Evolutionary conservation across 2,888 invertebrate genomes (phyloP).

Genomic region (Drepana falcataria): DNA sequence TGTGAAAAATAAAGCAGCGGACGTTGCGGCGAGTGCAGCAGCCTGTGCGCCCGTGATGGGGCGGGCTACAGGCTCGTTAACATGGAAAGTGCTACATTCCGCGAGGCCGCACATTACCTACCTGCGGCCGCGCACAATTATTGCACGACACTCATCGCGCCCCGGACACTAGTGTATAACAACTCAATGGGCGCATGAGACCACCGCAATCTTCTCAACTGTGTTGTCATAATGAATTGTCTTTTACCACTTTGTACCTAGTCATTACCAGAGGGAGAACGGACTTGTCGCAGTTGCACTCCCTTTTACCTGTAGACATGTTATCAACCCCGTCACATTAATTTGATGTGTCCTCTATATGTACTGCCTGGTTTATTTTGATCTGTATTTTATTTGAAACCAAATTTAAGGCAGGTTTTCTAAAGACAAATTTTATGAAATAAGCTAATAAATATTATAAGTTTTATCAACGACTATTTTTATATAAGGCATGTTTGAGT

Average conservation of each 20-base stretch:
- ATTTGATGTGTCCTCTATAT: no score
- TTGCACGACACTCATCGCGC: slow-evolving; percentile 29
- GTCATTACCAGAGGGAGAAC: not conserved
- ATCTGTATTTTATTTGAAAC: no score
- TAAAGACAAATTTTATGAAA: no score
- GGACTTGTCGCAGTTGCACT: not conserved
- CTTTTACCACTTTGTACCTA: not conserved
- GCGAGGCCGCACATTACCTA: slow-evolving; percentile 62
- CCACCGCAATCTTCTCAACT: slow-evolving; percentile 1
- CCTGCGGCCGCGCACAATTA: slow-evolving; percentile 54
- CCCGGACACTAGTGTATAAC: slow-evolving; percentile 17
- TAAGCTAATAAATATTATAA: no score
- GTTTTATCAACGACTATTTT: no score
- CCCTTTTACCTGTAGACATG: no score
- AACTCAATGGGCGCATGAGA: slow-evolving; percentile 9
- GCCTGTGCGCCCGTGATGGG: slow-evolving; percentile 36
- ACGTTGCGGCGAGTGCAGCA: slow-evolving; percentile 43
- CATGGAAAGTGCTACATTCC: slow-evolving; percentile 61
- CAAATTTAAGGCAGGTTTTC: no score
- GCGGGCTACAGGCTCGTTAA: slow-evolving; percentile 55
- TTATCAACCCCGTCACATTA: no score
- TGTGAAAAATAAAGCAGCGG: slow-evolving; percentile 51
- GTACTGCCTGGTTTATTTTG: no score
- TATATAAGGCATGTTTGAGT: slow-evolving; percentile 13
- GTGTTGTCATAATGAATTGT: not conserved